Evolutionary conservation across 1,140 invertebrate species (phyloP).

Genomic region (Drosophila murphyi): DNA sequence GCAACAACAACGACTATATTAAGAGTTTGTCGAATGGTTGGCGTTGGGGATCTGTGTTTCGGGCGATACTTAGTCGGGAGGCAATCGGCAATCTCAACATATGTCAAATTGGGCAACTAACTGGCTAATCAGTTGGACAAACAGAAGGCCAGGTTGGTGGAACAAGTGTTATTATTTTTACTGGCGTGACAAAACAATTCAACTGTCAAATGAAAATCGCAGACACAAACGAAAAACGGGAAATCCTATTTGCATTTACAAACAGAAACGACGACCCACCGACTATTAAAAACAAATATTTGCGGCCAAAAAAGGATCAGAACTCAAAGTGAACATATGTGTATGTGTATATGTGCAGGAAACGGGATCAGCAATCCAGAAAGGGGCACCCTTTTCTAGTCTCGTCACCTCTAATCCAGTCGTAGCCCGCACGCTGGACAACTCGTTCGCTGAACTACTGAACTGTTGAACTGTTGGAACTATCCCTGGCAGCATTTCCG

Average conservation of each 20-base stretch:
- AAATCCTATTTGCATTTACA: slow-evolving; percentile 84
- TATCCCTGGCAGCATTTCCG: slow-evolving; percentile 84
- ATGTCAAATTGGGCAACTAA: slow-evolving; percentile 82
- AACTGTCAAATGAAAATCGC: slow-evolving; percentile 61
- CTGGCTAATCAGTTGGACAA: slow-evolving; percentile 76
- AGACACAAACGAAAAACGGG: slow-evolving; percentile 31
- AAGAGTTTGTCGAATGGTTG: slow-evolving; percentile 2
- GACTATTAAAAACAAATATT: slow-evolving; percentile 84
- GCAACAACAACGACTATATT: slow-evolving; percentile 43
- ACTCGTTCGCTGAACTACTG: slow-evolving; percentile 34
- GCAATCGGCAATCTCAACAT: slow-evolving; percentile 63
- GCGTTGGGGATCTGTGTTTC: background rate
- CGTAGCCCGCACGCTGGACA: slow-evolving; percentile 54
- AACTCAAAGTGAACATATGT: slow-evolving; percentile 82
- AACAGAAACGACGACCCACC: slow-evolving; percentile 56
- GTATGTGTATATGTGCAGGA: slow-evolving; percentile 35
- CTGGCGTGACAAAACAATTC: slow-evolving; percentile 62
- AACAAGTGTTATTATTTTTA: slow-evolving; percentile 82
- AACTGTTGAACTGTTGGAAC: slow-evolving; percentile 41
- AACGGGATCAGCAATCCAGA: slow-evolving; percentile 13
- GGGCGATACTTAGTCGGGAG: slow-evolving; percentile 6
- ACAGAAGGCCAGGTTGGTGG: slow-evolving; percentile 39
- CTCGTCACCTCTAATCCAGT: slow-evolving; percentile 34
- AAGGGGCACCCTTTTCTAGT: slow-evolving; percentile 11
- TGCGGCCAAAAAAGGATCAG: slow-evolving; percentile 77